These are phyloP conservation scores for Caenorhabditis becei DNA, from an alignment of 2,888 invertebrate genomes.

Conservation along the genomic window DNA sequence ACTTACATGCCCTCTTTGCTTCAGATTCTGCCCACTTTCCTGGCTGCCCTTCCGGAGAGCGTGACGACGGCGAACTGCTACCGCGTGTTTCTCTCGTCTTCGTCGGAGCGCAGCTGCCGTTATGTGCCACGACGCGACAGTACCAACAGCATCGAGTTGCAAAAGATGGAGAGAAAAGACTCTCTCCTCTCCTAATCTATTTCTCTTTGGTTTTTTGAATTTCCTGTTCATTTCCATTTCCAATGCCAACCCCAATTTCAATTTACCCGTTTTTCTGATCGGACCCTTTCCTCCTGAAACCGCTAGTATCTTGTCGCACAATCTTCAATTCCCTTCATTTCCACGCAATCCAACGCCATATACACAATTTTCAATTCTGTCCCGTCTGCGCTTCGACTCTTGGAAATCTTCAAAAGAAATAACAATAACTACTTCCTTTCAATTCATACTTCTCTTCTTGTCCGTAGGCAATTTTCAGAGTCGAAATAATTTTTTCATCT, in stretches of 20 bases:
- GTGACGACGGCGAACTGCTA: conserved; percentile 77
- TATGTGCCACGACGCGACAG: conserved; percentile 66
- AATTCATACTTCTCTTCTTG: conserved; percentile 36
- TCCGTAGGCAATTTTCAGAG: conserved; percentile 31
- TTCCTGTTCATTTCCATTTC: conserved; percentile 28
- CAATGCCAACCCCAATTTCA: no score
- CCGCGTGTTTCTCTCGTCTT: conserved; percentile 75
- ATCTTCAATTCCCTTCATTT: conserved; percentile 56
- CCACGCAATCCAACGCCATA: conserved; percentile 30
- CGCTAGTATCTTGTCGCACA: conserved; percentile 55
- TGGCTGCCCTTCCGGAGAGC: conserved; percentile 75
- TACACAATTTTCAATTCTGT: conserved; percentile 43
- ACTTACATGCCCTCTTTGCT: conserved; percentile 40
- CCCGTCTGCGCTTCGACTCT: conserved; percentile 28
- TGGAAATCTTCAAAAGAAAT: conserved; percentile 60
- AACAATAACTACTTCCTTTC: conserved; percentile 62
- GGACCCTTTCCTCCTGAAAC: conserved; percentile 12
- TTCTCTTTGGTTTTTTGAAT: conserved; percentile 7
- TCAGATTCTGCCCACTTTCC: conserved; percentile 77
- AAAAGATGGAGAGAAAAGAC: conserved; percentile 51
- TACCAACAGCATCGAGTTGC: conserved; percentile 56
- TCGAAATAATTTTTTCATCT: conserved; percentile 8
- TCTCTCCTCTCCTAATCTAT: conserved; percentile 25
- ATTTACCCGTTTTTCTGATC: conserved; percentile 10
- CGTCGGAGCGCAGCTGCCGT: conserved; percentile 75